phyloP scores from a whole-genome alignment of 2,797 vertebrate genomes.

The Zalophus californianus region DNA sequence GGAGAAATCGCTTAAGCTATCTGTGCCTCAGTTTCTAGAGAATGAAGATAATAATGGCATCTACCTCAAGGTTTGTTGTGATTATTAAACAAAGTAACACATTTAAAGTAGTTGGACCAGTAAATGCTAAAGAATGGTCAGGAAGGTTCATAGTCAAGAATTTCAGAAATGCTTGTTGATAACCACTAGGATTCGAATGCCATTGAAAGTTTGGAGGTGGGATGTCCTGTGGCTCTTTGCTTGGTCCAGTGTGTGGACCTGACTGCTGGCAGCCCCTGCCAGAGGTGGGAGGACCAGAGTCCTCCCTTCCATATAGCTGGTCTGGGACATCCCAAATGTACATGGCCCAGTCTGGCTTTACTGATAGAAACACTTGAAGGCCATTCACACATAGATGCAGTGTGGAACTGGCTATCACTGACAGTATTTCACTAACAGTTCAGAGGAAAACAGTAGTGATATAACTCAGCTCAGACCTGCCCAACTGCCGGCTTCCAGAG shows the following conservation, averaged over 20 bases:
- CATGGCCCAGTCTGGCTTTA: slow-evolving; percentile 58
- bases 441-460: background rate
- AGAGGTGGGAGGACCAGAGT: background rate
- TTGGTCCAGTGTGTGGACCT: background rate
- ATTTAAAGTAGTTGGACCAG: background rate
- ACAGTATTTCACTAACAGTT: background rate
- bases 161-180: background rate
- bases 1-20: background rate
- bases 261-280: slow-evolving; percentile 58
- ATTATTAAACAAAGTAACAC: background rate
- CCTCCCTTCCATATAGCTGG: slow-evolving; percentile 63
- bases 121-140: background rate
- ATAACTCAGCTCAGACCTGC: background rate
- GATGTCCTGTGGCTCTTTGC: background rate
- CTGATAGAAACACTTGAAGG: background rate
- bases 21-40: background rate
- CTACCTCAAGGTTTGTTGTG: background rate
- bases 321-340: slow-evolving; percentile 54
- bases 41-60: background rate
- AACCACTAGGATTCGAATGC: background rate
- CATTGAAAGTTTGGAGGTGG: background rate
- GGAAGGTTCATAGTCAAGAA: background rate
- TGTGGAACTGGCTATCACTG: background rate
- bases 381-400: background rate
- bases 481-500: background rate